These are phyloP conservation scores for Oreonectes daqikongensis DNA, from an alignment of 2,797 vertebrate genomes.

Conservation along the genomic window DNA sequence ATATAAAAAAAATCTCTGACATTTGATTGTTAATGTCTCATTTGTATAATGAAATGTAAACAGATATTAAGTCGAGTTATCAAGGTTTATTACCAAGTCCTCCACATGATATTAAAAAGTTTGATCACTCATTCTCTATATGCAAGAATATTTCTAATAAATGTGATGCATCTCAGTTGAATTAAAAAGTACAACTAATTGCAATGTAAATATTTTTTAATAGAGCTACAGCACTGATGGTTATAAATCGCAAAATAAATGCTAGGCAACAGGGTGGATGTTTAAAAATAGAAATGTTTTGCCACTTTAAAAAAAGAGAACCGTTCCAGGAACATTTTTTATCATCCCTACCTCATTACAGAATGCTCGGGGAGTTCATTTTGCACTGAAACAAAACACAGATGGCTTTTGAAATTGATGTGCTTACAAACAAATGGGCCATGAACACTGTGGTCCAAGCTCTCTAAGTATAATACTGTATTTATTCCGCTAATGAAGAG, in stretches of 20 bases:
- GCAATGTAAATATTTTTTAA: not conserved
- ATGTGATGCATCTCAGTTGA: not conserved
- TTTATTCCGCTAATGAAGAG: constrained; percentile 53
- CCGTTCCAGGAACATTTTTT: constrained; percentile 60
- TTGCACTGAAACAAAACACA: constrained; percentile 66
- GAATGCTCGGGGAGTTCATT: constrained; percentile 66
- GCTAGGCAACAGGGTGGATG: constrained; percentile 55
- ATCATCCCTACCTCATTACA: constrained; percentile 64
- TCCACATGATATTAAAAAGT: not conserved
- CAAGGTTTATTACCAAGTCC: not conserved
- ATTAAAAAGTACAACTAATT: not conserved
- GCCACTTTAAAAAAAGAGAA: constrained; percentile 57
- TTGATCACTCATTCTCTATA: not conserved
- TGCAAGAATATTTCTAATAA: not conserved
- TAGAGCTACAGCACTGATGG: not conserved
- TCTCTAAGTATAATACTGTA: constrained; percentile 51
- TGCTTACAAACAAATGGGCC: constrained; percentile 71
- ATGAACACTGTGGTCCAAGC: constrained; percentile 67
- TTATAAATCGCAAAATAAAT: constrained; percentile 9
- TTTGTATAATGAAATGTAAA: not conserved
- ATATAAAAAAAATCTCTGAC: too few relatives aligned
- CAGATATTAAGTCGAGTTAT: too few relatives aligned
- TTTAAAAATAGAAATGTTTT: constrained; percentile 61
- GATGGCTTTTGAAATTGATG: constrained; percentile 69
- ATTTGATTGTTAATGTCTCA: too few relatives aligned